Evolutionary conservation across 2,113 vertebrate genomes (phyloP).

Genomic region (Vidua macroura): DNA sequence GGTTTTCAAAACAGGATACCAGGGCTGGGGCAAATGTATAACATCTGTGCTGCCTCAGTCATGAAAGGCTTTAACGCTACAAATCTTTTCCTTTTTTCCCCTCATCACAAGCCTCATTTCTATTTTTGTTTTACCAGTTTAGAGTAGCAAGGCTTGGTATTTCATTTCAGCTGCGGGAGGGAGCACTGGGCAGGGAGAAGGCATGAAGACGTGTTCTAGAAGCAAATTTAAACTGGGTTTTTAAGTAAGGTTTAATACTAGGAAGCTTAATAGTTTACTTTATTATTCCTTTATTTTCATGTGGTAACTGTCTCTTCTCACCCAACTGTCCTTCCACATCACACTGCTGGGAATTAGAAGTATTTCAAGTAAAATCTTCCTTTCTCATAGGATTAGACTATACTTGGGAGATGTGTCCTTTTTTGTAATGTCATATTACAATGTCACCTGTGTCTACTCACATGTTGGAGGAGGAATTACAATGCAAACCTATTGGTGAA

Average conservation of each 20-base stretch:
- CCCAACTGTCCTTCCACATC: neutral
- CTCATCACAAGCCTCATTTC: neutral
- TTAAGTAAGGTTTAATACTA: neutral
- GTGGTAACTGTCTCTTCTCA: neutral
- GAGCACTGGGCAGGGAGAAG: neutral
- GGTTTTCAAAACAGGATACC: constrained; percentile 38
- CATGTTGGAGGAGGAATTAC: neutral
- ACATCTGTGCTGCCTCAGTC: constrained; percentile 2
- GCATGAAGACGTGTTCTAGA: neutral
- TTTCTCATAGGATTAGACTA: neutral
- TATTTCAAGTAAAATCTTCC: neutral
- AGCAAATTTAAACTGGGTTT: neutral
- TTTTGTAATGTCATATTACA: neutral
- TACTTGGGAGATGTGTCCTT: neutral
- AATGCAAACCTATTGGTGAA: neutral
- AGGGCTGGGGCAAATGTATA: neutral
- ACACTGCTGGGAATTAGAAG: neutral
- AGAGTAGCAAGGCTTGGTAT: neutral
- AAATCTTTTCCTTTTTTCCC: neutral
- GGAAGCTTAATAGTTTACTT: neutral
- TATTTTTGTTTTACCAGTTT: neutral
- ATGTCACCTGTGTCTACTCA: neutral
- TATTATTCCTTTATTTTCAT: neutral
- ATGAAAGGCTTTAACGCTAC: neutral
- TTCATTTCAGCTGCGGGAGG: neutral